phyloP scores from a whole-genome alignment of 2,888 invertebrate genomes.

The Hedya salicella region DNA sequence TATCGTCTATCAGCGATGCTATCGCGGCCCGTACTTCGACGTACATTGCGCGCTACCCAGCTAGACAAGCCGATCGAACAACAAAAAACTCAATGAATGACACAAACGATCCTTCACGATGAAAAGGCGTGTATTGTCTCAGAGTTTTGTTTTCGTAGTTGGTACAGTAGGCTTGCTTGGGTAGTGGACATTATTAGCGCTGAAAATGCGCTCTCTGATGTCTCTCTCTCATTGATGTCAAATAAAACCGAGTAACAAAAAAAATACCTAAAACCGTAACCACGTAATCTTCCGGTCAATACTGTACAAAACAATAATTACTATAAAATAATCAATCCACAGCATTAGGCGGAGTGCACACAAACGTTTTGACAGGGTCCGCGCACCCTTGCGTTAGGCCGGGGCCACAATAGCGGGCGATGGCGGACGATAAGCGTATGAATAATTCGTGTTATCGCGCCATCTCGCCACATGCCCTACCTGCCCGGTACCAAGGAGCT shows the following conservation, averaged over 20 bases:
- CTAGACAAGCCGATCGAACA: conserved; percentile 43
- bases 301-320: conserved; percentile 59
- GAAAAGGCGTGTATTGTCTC: conserved; percentile 15
- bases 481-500: conserved; percentile 74
- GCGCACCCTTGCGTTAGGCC: conserved; percentile 79
- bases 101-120: conserved; percentile 9
- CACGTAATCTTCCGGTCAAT: conserved; percentile 48
- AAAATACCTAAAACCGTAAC: conserved; percentile 22
- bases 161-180: not conserved
- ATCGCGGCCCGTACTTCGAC: conserved; percentile 69
- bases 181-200: not conserved
- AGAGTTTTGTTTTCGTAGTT: conserved; percentile 2
- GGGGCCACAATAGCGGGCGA: conserved; percentile 80
- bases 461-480: conserved; percentile 85
- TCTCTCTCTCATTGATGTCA: conserved; percentile 12
- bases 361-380: conserved; percentile 80
- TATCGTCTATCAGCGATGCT: conserved; percentile 63
- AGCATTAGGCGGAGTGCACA: conserved; percentile 75
- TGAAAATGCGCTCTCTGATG: not conserved
- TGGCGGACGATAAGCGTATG: conserved; percentile 83
- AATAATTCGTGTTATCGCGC: conserved; percentile 84
- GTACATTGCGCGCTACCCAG: conserved; percentile 53
- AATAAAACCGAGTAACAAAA: conserved; percentile 5
- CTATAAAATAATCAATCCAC: conserved; percentile 73
- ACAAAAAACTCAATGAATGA: conserved; percentile 52